These are phyloP conservation scores for Heliconius hewitsoni DNA, from an alignment of 1,140 invertebrate species.

Conservation along the genomic window DNA sequence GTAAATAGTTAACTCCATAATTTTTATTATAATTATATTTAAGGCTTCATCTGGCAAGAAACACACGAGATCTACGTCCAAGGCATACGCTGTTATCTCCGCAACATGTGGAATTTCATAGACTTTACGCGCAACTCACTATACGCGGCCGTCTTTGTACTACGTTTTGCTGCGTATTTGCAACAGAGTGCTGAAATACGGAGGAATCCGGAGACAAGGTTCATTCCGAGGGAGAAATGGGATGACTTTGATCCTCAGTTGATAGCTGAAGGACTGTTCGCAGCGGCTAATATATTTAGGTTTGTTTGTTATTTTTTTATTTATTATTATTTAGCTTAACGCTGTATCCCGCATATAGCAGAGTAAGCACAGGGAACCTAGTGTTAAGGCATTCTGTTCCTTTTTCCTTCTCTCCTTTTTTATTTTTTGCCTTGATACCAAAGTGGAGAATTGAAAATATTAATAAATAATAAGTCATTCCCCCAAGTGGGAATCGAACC, in stretches of 20 bases:
- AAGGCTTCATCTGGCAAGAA: slow-evolving; percentile 95
- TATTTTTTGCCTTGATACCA: too few relatives aligned
- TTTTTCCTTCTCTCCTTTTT: too few relatives aligned
- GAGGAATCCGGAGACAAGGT: slow-evolving; percentile 84
- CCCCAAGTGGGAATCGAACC: too few relatives aligned
- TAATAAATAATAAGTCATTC: too few relatives aligned
- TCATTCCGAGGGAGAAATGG: slow-evolving; percentile 92
- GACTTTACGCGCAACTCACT: slow-evolving; percentile 95
- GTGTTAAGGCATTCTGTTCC: too few relatives aligned
- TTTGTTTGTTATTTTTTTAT: slow-evolving; percentile 45
- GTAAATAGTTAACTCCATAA: not conserved
- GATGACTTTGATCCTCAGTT: slow-evolving; percentile 96
- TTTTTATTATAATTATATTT: not conserved
- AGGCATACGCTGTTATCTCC: slow-evolving; percentile 91
- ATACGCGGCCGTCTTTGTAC: slow-evolving; percentile 89
- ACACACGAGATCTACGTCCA: slow-evolving; percentile 93
- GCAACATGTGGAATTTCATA: slow-evolving; percentile 98
- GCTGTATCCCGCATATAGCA: too few relatives aligned
- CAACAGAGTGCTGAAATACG: slow-evolving; percentile 87
- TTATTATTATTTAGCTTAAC: not conserved
- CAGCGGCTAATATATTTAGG: slow-evolving; percentile 96
- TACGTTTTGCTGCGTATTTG: slow-evolving; percentile 89
- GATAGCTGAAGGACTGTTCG: slow-evolving; percentile 96
- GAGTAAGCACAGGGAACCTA: too few relatives aligned
- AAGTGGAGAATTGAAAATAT: too few relatives aligned